Evolutionary conservation across 2,888 invertebrate genomes (phyloP), one percentile per base, ranked within the genome.

Genomic region (Drosophila borborema): DNA sequence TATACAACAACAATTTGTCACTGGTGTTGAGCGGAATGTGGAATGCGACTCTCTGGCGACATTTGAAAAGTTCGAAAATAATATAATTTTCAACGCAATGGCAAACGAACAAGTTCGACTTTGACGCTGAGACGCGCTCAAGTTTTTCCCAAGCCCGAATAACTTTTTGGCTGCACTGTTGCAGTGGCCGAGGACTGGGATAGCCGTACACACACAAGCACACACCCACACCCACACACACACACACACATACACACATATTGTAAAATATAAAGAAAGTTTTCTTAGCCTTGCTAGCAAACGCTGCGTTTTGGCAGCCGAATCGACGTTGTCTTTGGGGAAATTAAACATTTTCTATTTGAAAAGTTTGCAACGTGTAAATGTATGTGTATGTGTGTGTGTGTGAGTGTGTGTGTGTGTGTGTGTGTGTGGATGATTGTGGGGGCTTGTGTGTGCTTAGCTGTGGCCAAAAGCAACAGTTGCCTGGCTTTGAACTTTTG

Each of bases 271-370:
- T 72, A 74, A 78, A 82, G 84, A 84, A 84, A 86, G 71, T 81
- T 86, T 82, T 70, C 79, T 86, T 71, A 67, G 74, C 73, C 59
- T 61, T 70, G 77, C 71, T 81, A 67, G 81, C 89, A 84, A 84
- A 76, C 64, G 82, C 73, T 68, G 81, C 82, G 77, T 86, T 86
- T 86, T 84, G 79, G 69, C 58, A 58, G 45, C 82, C 70, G 86
- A 81, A 75, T 78, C 79, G 72, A 60, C 78, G 78, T 73, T 75
- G 87, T 89, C 90, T 91, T 83, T 87, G 77, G 91, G 90, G 90
- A 90, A 90, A 90, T 90, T 91, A 90, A 90, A 91, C 89, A 91
- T 87, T 91, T 90, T 91, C 86, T 87, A 87, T 90, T 88, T 86
- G 79, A 88, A 86, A 86, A 88, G 79, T 86, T 86, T 90, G 46